Evolutionary conservation across 2,797 vertebrate species (phyloP), one percentile per base, ranked within the genome.

Genomic region (Lacerta agilis): DNA sequence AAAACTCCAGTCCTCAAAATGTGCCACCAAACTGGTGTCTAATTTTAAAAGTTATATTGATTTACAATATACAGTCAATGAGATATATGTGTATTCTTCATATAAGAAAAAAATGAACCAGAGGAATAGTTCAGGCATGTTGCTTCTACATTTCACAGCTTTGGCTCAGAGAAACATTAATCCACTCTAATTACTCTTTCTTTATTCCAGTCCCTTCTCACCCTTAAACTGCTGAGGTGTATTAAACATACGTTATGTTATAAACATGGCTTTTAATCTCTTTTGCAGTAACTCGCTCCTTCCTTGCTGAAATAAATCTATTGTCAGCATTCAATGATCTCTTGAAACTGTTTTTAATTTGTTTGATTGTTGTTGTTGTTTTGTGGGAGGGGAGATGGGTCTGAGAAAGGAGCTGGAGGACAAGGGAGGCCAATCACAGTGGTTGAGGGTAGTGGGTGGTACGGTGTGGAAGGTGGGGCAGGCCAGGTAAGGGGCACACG

Each of bases 141-240:
- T 83, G 18, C 11, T 79, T 71, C 78, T 9, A 71, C 85, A 4
- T 84, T 73, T 55, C 13, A 38, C 23, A 41, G 29, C 33, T 79
- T 83, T 91, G 33, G 67, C 45, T 33, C 87, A 45, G 73, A 94
- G 77, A 36, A 11, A 64, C 79, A 75, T 55, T 17, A 87, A 75
- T 49, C 33, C 81, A 10, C 6, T 78, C 27, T 86, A 1, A 61
- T 2, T 2, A 49, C n/a, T 2, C 5, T 38, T 84, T 81, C 69
- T 73, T 85, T 92, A 23, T 45, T 67, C 78, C n/a, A 92, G 69
- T 27, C 45, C 49, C 71, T 87, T 92, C 64, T 87, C 67, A 23
- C 3, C 29, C 58, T 80, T 73, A 80, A 67, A 8, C 45, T 85
- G 20, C 64, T 87, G 77, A 83, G 20, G 61, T 69, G 38, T 0